A percentile compares a stretch with the other conserved stretches of the same genome.
These are phyloP conservation scores for Benitochromis conjunctus DNA, from an alignment of 2,113 vertebrate genomes.

Conservation along the genomic window DNA sequence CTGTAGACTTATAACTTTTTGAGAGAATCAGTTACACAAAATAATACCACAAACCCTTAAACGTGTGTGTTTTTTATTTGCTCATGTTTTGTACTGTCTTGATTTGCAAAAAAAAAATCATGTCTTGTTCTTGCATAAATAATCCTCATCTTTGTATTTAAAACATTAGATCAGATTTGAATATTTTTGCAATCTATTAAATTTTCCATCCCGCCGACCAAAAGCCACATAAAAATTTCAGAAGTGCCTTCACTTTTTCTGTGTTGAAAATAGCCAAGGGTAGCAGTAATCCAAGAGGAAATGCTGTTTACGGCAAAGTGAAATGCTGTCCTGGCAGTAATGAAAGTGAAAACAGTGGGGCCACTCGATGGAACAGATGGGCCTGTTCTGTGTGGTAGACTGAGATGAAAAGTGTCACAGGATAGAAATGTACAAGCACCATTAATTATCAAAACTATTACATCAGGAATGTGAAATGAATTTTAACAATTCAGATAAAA, in stretches of 20 bases:
- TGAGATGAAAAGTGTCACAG: not conserved
- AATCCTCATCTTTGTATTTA: not conserved
- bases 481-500: not conserved
- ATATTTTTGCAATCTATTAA: not conserved
- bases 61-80: not conserved
- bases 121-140: not conserved
- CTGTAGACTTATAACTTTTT: not conserved
- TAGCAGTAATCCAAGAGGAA: not conserved
- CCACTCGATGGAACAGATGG: conserved; percentile 26
- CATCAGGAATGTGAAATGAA: not conserved
- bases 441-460: not conserved
- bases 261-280: not conserved
- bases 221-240: not conserved
- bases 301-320: not conserved
- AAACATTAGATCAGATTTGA: not conserved
- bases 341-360: conserved; percentile 6
- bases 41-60: not conserved
- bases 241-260: not conserved
- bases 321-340: conserved; percentile 10
- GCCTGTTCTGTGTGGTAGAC: not conserved
- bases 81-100: not conserved
- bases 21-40: not conserved
- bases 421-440: not conserved
- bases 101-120: not conserved
- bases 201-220: not conserved